Evolutionary conservation across 2,888 invertebrate species (phyloP).

Genomic region (Cheilosia pagana): DNA sequence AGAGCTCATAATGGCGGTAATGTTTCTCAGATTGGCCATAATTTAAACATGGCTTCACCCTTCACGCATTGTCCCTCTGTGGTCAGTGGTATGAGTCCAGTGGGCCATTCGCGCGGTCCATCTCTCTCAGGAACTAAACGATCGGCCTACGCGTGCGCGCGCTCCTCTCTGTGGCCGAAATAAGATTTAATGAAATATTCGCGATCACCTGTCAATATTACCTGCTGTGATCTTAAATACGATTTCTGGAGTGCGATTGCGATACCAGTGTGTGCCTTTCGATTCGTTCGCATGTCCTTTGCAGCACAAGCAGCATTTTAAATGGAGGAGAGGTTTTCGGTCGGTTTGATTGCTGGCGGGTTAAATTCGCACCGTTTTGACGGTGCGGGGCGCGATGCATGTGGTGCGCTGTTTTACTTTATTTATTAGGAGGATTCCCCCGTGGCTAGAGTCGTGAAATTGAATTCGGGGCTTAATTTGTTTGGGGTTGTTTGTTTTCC

Average conservation of each 20-base stretch:
- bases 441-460: conserved; percentile 65
- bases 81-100: not conserved
- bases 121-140: conserved; percentile 9
- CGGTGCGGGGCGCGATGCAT: conserved; percentile 22
- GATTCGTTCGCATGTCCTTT: not conserved
- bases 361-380: conserved; percentile 70
- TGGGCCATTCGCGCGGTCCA: conserved; percentile 3
- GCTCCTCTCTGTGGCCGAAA: conserved; percentile 36
- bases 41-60: conserved; percentile 76
- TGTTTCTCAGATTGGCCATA: conserved; percentile 78
- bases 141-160: conserved; percentile 47
- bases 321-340: conserved; percentile 31
- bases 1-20: conserved; percentile 77
- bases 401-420: conserved; percentile 35
- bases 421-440: conserved; percentile 57
- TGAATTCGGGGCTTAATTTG: conserved; percentile 73
- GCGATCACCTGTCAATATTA: conserved; percentile 79
- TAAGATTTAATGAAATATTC: conserved; percentile 79
- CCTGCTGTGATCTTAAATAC: conserved; percentile 79
- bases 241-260: conserved; percentile 53
- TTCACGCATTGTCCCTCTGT: conserved; percentile 12
- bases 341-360: conserved; percentile 53
- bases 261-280: not conserved
- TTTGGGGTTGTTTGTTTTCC: conserved; percentile 72
- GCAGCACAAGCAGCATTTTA: not conserved